These are phyloP conservation scores for Laothoe populi DNA, from an alignment of 2,888 invertebrate species.

Conservation along the genomic window DNA sequence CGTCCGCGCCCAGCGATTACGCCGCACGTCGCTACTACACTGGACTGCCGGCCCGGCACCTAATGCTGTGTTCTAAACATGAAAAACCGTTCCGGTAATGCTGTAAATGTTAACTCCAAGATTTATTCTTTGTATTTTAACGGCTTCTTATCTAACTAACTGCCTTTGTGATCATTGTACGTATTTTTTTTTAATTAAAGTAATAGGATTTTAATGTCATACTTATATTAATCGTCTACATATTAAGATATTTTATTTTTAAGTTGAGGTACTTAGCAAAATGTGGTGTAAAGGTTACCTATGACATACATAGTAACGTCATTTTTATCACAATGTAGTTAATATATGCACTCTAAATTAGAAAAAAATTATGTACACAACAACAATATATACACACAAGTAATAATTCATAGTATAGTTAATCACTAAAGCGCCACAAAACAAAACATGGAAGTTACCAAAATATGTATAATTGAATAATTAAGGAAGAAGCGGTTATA, in stretches of 20 bases:
- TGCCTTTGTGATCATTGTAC: slow-evolving; percentile 13
- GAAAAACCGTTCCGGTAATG: slow-evolving; percentile 81
- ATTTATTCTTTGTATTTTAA: slow-evolving; percentile 68
- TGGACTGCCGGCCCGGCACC: slow-evolving; percentile 66
- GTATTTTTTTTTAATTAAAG: too few relatives aligned
- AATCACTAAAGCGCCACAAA: background rate
- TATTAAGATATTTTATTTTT: too few relatives aligned
- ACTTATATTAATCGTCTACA: too few relatives aligned
- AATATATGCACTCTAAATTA: too few relatives aligned
- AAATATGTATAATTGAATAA: slow-evolving; percentile 69
- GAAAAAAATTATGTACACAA: background rate
- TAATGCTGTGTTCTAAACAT: slow-evolving; percentile 81
- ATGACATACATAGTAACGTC: too few relatives aligned
- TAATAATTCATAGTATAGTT: background rate
- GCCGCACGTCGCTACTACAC: slow-evolving; percentile 73
- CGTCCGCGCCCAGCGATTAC: slow-evolving; percentile 79
- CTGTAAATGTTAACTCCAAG: slow-evolving; percentile 71
- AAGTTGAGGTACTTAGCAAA: too few relatives aligned
- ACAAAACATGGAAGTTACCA: slow-evolving; percentile 43
- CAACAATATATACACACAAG: background rate
- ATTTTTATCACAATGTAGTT: too few relatives aligned
- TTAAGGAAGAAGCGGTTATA: slow-evolving; percentile 62
- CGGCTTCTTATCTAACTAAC: slow-evolving; percentile 49
- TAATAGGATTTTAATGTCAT: too few relatives aligned
- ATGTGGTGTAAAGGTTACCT: too few relatives aligned